Evolutionary conservation across 2,113 vertebrate species (phyloP), one percentile per base, ranked within the genome.

Genomic region (Microcebus jonahi): DNA sequence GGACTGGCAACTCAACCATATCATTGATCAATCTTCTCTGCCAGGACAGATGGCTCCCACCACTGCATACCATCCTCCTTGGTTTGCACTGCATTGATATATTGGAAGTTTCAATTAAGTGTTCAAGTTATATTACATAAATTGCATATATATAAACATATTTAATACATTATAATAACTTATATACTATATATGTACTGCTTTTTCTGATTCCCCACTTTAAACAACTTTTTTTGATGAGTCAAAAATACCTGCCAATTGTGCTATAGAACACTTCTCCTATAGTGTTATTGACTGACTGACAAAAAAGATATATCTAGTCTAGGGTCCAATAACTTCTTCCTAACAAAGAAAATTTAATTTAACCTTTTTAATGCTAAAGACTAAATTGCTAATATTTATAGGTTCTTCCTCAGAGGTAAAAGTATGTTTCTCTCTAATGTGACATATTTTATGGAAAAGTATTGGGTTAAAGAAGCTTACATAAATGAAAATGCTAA

Each of bases 301-400:
- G 59, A 81, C 68, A 77, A 65, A 89, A 96, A 95, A 95, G 45
- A 65, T 93, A 88, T 92, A 86, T 36, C 65, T 96, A 76, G 65
- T 87, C 50, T 93, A 76, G 39, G 25, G 92, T 94, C 88, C 34
- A 94, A 71, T 77, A 88, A 83, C 8, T 77, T 95, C 81, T 82
- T 92, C 27, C 63, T 90, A 89, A 91, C 53, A 92, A 93, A 91
- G 71, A 31, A 97, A 79, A 88, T 73, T 77, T 92, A 97, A 95
- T 73, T 77, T 92, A 97, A 95, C n/a, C 12, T 96, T 96, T 94
- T 81, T 94, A 96, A 94, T 92, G 13, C 76, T 91, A 13, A 90
- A 96, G 67, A 95, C 39, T 91, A 85, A 94, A 95, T 85, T 84
- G 31, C 61, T 96, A 85, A 95, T 27, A 85, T 85, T 79, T 83